These are phyloP conservation scores for Spisula subtruncata DNA, from an alignment of 2,888 invertebrate genomes.

Conservation along the genomic window DNA sequence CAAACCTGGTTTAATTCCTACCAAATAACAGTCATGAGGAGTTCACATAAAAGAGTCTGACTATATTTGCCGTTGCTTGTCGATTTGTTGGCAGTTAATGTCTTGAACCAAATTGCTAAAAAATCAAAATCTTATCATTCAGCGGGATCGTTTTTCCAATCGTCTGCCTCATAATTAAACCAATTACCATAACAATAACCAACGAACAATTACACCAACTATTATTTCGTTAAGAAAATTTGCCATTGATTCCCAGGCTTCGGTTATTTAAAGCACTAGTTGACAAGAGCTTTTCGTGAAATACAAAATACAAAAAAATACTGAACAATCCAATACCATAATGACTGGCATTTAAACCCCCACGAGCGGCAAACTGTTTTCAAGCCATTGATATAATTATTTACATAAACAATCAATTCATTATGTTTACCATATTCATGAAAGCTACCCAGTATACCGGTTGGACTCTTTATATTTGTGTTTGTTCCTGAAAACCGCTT, in stretches of 20 bases:
- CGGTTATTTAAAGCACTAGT: background rate
- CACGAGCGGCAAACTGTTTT: background rate
- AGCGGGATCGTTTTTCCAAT: background rate
- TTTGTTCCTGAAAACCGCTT: background rate
- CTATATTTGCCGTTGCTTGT: background rate
- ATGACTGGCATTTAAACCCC: background rate
- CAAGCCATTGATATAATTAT: background rate
- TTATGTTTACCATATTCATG: background rate
- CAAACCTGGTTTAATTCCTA: no score
- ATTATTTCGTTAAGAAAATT: background rate
- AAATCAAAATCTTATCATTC: background rate
- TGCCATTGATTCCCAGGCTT: background rate
- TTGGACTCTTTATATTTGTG: background rate
- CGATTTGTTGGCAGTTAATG: background rate
- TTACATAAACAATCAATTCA: background rate
- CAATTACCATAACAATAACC: background rate
- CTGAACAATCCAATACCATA: background rate
- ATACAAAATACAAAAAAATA: background rate
- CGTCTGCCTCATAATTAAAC: background rate
- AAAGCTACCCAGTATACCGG: background rate
- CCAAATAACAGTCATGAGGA: no score
- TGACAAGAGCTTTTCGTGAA: background rate
- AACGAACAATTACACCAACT: background rate
- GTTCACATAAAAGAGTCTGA: no score
- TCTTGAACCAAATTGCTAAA: background rate